Evolutionary conservation across 2,797 vertebrate species (phyloP).

Genomic region (Natrix natrix): DNA sequence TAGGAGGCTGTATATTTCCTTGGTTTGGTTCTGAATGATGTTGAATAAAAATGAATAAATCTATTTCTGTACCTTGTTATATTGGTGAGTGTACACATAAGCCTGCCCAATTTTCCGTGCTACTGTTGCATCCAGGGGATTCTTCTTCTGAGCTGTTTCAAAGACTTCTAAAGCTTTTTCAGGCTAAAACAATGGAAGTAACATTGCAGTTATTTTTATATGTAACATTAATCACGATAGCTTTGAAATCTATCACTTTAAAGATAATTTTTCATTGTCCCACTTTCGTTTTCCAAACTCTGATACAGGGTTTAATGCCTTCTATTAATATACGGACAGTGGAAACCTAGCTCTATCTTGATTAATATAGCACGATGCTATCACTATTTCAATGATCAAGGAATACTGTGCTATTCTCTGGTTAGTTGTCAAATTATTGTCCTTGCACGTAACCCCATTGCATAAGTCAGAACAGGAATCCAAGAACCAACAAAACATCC

Average conservation of each 20-base stretch:
- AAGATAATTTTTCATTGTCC: background rate
- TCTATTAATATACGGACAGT: background rate
- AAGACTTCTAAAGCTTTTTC: slow-evolving; percentile 77
- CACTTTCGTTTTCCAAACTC: background rate
- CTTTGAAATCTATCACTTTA: background rate
- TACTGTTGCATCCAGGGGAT: slow-evolving; percentile 66
- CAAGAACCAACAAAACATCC: background rate
- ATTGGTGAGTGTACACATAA: slow-evolving; percentile 75
- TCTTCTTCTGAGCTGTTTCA: slow-evolving; percentile 67
- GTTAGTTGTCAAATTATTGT: background rate
- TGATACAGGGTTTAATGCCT: background rate
- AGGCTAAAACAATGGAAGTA: slow-evolving; percentile 61
- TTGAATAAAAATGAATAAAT: background rate
- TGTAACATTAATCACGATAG: background rate
- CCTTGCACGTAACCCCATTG: background rate
- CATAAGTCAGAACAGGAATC: background rate
- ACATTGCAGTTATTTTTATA: background rate
- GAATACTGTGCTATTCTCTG: background rate
- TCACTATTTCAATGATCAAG: background rate
- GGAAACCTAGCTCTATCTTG: background rate
- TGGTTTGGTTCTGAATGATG: background rate
- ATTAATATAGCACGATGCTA: background rate
- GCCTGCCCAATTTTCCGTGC: slow-evolving; percentile 73
- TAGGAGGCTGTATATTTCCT: background rate
- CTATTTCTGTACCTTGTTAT: slow-evolving; percentile 67